Conservation (phyloP, 2,113 vertebrate genomes). For the Tetrax tetrax region DNA sequence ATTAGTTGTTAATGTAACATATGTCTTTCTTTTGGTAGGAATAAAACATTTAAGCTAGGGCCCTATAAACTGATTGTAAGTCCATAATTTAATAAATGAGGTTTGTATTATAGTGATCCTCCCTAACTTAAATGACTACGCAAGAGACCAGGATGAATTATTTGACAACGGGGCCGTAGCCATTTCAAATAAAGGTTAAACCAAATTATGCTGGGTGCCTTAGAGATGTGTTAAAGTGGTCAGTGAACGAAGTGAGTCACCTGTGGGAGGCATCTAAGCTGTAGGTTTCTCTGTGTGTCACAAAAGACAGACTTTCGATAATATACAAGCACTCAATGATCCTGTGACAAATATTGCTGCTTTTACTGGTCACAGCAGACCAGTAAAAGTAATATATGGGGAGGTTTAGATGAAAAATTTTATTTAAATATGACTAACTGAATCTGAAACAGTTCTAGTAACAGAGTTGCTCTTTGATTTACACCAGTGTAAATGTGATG, state of each 20-base stretch:
- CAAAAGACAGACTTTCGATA: neutral
- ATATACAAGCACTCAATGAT: neutral
- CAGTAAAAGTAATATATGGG: neutral
- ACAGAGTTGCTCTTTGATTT: neutral
- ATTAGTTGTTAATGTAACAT: neutral
- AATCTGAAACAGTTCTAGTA: neutral
- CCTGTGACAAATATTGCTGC: neutral
- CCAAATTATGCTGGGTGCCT: neutral
- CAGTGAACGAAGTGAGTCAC: neutral
- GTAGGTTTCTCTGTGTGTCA: neutral
- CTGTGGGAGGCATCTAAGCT: neutral
- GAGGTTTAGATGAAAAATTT: neutral
- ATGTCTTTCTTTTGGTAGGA: neutral
- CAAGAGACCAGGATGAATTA: neutral
- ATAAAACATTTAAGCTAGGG: neutral
- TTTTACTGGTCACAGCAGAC: neutral
- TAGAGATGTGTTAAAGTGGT: rapidly evolving
- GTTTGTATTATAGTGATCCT: neutral
- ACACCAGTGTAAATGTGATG: neutral
- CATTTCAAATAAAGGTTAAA: neutral
- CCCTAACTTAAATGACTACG: neutral
- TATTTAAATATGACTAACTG: neutral
- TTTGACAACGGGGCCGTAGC: neutral
- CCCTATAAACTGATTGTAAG: neutral
- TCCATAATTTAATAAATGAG: neutral